Evolutionary conservation across 2,888 invertebrate genomes (phyloP).

Genomic region (Chrysodeixis includens): DNA sequence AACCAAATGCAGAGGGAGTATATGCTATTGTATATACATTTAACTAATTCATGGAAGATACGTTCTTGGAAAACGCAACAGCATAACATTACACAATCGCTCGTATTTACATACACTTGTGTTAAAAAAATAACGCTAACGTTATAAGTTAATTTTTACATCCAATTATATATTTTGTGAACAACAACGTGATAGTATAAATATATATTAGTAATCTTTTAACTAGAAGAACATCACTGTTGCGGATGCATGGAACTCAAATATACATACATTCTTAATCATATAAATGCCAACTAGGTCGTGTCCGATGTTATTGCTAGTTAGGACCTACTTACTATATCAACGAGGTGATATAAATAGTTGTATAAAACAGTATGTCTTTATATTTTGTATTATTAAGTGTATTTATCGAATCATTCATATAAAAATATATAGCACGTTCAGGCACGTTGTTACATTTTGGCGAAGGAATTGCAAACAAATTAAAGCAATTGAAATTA

Average conservation of each 20-base stretch:
- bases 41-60: conserved; percentile 55
- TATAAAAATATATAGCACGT: too few relatives aligned
- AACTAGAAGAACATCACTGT: conserved; percentile 56
- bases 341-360: conserved; percentile 31
- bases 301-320: conserved; percentile 52
- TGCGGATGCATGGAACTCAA: conserved; percentile 41
- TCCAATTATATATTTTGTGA: conserved; percentile 51
- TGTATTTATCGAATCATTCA: too few relatives aligned
- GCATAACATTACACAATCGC: conserved; percentile 22
- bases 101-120: conserved; percentile 50
- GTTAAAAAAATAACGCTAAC: conserved; percentile 46
- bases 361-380: conserved; percentile 1
- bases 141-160: conserved; percentile 42
- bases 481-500: too few relatives aligned
- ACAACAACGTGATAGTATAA: conserved; percentile 58
- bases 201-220: conserved; percentile 41
- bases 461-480: too few relatives aligned
- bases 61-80: conserved; percentile 37
- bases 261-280: conserved; percentile 61
- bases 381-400: too few relatives aligned
- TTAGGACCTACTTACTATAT: conserved; percentile 33
- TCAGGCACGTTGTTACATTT: too few relatives aligned
- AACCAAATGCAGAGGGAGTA: conserved; percentile 45
- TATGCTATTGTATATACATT: conserved; percentile 49
- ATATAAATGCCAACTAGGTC: conserved; percentile 73